These are phyloP conservation scores for Tipula unca DNA, from an alignment of 2,888 invertebrate species.

Conservation along the genomic window DNA sequence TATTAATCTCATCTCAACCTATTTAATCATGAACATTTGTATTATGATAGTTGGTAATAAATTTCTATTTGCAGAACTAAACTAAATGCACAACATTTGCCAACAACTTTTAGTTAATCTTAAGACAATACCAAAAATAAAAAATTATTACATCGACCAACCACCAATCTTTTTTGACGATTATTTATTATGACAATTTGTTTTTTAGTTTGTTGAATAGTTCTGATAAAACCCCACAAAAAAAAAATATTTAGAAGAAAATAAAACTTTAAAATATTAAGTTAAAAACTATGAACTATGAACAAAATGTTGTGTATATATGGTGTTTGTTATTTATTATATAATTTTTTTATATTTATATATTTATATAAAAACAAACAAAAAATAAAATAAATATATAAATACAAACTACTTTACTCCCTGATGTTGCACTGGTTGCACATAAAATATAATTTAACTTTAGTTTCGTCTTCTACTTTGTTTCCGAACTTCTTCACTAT, in stretches of 20 bases:
- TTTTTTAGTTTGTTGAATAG: background rate
- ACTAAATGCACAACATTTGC: background rate
- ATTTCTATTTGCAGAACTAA: background rate
- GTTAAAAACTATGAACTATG: constrained; percentile 8
- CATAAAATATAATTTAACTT: constrained; percentile 17
- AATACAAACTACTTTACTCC: background rate
- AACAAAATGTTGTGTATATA: background rate
- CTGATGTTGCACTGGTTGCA: constrained; percentile 17
- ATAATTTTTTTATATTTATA: background rate
- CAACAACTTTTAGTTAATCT: background rate
- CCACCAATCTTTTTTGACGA: background rate
- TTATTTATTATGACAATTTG: background rate
- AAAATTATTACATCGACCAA: background rate
- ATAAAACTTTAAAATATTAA: background rate
- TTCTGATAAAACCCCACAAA: background rate
- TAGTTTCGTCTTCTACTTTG: background rate
- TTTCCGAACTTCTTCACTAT: background rate
- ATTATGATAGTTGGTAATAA: too few species aligned
- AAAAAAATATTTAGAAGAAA: too few species aligned
- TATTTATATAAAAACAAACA: background rate
- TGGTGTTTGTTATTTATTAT: constrained; percentile 1
- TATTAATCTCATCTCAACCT: too few species aligned
- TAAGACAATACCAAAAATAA: background rate
- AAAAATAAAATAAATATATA: background rate
- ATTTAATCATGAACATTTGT: too few species aligned